Percentiles rank a stretch among this genome's conserved stretches.
These are phyloP conservation scores for Dasyornis broadbenti DNA, from an alignment of 2,113 vertebrate species.

Conservation along the genomic window DNA sequence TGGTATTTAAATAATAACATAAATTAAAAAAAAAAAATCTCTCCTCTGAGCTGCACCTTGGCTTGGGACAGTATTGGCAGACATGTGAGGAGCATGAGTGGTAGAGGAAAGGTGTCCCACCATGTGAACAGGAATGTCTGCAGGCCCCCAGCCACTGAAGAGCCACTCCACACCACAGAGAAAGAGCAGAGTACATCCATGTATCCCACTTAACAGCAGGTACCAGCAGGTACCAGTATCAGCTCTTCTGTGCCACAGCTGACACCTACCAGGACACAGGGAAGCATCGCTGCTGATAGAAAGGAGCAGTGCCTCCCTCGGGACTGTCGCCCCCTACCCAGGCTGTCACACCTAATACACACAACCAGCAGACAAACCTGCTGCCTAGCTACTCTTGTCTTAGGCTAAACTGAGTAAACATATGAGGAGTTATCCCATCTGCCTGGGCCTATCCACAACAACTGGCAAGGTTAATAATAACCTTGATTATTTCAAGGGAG, in stretches of 20 bases:
- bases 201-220: background rate
- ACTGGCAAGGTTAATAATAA: background rate
- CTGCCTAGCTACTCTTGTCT: background rate
- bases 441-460: background rate
- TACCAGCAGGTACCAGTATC: background rate
- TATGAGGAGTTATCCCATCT: background rate
- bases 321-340: accelerated
- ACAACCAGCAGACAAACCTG: background rate
- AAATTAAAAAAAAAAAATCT: background rate
- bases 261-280: background rate
- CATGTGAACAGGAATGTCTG: accelerated
- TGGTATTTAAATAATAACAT: background rate
- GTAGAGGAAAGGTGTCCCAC: background rate
- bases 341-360: background rate
- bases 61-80: background rate
- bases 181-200: background rate
- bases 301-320: accelerated
- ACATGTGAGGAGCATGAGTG: accelerated
- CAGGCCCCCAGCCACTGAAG: accelerated
- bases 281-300: background rate
- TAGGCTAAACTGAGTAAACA: background rate
- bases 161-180: accelerated
- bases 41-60: background rate
- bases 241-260: background rate
- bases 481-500: background rate